These are phyloP conservation scores for Tamandua tetradactyla DNA, from an alignment of 2,797 vertebrate genomes.

Conservation along the genomic window DNA sequence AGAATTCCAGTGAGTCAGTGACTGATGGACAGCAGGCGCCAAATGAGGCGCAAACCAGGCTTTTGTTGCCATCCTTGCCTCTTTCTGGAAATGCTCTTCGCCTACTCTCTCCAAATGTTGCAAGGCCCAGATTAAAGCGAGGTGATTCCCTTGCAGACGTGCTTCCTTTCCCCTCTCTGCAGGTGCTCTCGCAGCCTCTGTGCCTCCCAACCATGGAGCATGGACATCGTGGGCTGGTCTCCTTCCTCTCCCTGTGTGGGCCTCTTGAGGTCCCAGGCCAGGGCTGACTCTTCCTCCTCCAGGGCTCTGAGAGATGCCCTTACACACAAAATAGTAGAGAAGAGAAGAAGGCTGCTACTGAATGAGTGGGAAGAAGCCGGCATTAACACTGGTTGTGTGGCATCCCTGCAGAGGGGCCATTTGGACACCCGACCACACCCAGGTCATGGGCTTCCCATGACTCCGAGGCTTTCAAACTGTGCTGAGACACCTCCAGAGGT, in stretches of 20 bases:
- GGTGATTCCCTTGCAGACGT: too few species aligned
- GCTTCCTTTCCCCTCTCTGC: not conserved
- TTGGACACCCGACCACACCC: not conserved
- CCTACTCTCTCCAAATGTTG: not conserved
- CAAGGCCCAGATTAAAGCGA: not conserved
- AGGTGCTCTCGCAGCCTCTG: fast-evolving
- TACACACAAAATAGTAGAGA: too few species aligned
- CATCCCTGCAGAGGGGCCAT: too few species aligned
- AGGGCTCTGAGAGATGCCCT: too few species aligned
- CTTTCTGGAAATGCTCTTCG: not conserved
- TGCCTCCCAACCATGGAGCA: not conserved
- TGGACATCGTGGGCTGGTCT: too few species aligned
- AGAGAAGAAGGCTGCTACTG: too few species aligned
- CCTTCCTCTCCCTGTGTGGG: too few species aligned
- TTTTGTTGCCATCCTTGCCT: not conserved
- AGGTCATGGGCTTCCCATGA: not conserved
- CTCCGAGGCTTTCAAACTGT: fast-evolving
- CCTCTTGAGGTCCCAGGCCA: not conserved
- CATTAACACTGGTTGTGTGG: too few species aligned
- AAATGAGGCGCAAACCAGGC: not conserved
- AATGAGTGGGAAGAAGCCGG: too few species aligned
- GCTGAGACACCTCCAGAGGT: not conserved
- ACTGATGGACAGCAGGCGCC: not conserved
- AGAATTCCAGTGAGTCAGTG: not conserved
- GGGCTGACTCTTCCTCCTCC: too few species aligned